A percentile compares a stretch with the other conserved stretches of the same genome.
Evolutionary conservation across 2,113 vertebrate genomes (phyloP).

Genomic region (Melospiza melodia): DNA sequence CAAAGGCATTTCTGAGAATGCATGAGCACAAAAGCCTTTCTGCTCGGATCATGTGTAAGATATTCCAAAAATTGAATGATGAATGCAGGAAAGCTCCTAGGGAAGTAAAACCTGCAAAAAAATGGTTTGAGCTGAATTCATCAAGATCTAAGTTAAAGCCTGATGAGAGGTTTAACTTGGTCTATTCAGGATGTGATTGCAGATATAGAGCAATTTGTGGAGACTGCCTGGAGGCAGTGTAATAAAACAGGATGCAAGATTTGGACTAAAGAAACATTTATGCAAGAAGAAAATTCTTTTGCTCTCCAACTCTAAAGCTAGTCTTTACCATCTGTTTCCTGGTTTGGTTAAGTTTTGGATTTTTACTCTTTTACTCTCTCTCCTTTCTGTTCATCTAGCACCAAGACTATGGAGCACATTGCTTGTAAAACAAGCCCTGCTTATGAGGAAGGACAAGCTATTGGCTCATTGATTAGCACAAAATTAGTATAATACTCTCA

Average conservation of each 20-base stretch:
- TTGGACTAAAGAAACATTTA: background rate
- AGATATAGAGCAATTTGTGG: background rate
- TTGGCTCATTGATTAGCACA: background rate
- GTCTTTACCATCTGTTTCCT: constrained; percentile 4
- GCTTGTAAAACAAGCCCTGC: background rate
- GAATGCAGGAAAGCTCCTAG: background rate
- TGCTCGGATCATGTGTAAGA: background rate
- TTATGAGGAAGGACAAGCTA: background rate
- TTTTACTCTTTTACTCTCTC: background rate
- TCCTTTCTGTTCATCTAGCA: background rate
- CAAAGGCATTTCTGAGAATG: background rate
- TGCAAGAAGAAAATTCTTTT: background rate
- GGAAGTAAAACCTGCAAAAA: background rate
- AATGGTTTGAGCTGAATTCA: background rate
- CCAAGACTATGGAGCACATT: background rate
- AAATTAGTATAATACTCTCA: background rate
- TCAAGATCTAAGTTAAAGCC: background rate
- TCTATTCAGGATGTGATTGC: background rate
- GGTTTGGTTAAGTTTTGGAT: background rate
- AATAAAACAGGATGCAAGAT: background rate
- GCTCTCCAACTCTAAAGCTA: background rate
- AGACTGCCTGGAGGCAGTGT: background rate
- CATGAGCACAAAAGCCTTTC: background rate
- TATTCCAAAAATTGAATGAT: background rate
- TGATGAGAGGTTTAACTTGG: background rate